A percentile compares a stretch with the other conserved stretches of the same genome.
Conservation (phyloP, 2,888 invertebrate species). For the Drosophila falleni region DNA sequence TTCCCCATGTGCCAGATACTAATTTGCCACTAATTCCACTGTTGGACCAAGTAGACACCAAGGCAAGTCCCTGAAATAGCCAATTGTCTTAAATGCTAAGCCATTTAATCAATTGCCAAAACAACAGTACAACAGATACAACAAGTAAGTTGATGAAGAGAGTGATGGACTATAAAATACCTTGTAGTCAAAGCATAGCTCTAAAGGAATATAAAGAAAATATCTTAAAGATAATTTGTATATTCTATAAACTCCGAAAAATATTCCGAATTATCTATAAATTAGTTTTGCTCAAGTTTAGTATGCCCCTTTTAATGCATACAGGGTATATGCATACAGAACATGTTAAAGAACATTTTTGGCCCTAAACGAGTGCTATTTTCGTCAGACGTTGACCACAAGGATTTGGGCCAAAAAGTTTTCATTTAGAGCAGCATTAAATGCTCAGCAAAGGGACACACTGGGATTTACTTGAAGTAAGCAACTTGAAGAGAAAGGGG, state of each 20-base stretch:
- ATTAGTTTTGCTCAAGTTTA: not conserved
- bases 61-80: slow-evolving; percentile 37
- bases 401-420: slow-evolving; percentile 60
- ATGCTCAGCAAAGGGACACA: slow-evolving; percentile 71
- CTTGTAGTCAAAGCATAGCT: slow-evolving; percentile 4
- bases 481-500: not conserved
- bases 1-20: slow-evolving; percentile 51
- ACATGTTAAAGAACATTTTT: slow-evolving; percentile 11
- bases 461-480: slow-evolving; percentile 28
- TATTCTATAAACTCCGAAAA: not conserved
- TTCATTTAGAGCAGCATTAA: slow-evolving; percentile 74
- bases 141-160: accelerated
- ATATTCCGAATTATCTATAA: not conserved
- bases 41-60: slow-evolving; percentile 12
- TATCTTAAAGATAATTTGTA: too few species aligned
- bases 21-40: slow-evolving; percentile 68
- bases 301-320: not conserved
- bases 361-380: slow-evolving; percentile 38
- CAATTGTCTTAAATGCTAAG: slow-evolving; percentile 77
- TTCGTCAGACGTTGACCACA: slow-evolving; percentile 54
- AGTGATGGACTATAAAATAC: slow-evolving; percentile 1
- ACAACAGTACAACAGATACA: slow-evolving; percentile 17
- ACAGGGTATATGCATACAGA: slow-evolving; percentile 22
- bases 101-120: slow-evolving; percentile 80
- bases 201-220: not conserved